phyloP scores from a whole-genome alignment of 2,113 vertebrate species.

The Atractosteus spatula region DNA sequence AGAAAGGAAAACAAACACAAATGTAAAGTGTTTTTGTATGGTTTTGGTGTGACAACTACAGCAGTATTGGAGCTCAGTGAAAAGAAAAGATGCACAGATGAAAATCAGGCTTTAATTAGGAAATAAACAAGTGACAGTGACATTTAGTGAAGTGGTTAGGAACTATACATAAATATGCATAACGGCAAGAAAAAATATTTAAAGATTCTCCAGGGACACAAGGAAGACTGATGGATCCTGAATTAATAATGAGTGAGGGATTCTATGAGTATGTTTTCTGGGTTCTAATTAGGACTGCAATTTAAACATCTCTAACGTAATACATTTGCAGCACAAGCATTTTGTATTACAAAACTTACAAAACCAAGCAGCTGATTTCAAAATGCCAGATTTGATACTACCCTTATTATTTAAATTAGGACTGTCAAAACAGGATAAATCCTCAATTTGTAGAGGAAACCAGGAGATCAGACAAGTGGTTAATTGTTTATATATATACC shows the following conservation, averaged over 20 bases:
- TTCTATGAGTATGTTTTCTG: constrained; percentile 13
- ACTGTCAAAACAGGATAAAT: too few species aligned
- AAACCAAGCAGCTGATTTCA: not conserved
- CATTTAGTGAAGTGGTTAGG: constrained; percentile 57
- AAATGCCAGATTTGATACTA: not conserved
- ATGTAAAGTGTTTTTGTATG: constrained; percentile 4
- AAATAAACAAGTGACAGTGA: constrained; percentile 64
- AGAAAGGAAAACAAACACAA: constrained; percentile 27
- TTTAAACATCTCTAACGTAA: not conserved
- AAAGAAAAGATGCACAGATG: constrained; percentile 39
- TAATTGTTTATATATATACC: too few species aligned
- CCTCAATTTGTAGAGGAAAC: too few species aligned
- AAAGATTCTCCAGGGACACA: constrained; percentile 56
- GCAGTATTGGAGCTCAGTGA: constrained; percentile 10
- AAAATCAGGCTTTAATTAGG: constrained; percentile 52
- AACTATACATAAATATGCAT: constrained; percentile 69
- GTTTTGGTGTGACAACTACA: not conserved
- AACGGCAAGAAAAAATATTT: constrained; percentile 56
- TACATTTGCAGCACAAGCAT: constrained; percentile 2
- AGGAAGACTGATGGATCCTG: constrained; percentile 60
- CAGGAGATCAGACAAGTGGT: too few species aligned
- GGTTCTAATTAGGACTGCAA: constrained; percentile 9
- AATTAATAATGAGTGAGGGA: constrained; percentile 66
- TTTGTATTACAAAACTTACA: not conserved
- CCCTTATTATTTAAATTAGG: not conserved